phyloP scores from a whole-genome alignment of 1,140 invertebrate species.

The Brachionus koreanus region DNA sequence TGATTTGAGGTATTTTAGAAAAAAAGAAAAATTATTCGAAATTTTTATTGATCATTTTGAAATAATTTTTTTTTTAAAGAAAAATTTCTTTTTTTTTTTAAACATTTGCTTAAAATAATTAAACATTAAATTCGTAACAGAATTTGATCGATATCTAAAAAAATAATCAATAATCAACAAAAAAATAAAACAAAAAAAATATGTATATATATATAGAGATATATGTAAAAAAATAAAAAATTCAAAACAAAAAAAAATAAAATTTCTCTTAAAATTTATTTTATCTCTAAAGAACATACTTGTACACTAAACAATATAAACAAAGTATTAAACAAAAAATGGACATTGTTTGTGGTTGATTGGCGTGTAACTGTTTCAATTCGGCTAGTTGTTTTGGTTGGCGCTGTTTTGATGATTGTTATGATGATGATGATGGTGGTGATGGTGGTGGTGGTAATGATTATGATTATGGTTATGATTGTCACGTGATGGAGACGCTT shows the following conservation, averaged over 20 bases:
- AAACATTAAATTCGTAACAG: neutral
- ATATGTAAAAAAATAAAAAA: neutral
- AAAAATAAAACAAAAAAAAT: neutral
- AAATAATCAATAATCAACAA: neutral
- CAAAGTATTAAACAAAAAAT: neutral
- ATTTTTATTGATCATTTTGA: neutral
- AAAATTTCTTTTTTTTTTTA: neutral
- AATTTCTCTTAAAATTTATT: neutral
- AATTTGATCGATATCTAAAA: neutral
- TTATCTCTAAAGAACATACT: neutral
- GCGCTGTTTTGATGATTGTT: neutral
- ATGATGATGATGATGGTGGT: neutral
- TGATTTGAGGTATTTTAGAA: neutral
- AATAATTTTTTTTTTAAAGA: neutral
- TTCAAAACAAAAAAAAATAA: neutral
- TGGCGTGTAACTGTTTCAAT: neutral
- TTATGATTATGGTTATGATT: neutral
- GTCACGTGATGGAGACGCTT: neutral
- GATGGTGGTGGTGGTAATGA: neutral
- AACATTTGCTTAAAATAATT: neutral
- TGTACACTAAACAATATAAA: constrained; percentile 15
- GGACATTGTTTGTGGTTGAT: neutral
- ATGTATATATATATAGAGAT: neutral
- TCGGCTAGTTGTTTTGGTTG: neutral
- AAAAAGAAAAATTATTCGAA: neutral